Evolutionary conservation across 1,140 invertebrate genomes (phyloP), one percentile per base, ranked within the genome.

Genomic region (Amphibalanus amphitrite): DNA sequence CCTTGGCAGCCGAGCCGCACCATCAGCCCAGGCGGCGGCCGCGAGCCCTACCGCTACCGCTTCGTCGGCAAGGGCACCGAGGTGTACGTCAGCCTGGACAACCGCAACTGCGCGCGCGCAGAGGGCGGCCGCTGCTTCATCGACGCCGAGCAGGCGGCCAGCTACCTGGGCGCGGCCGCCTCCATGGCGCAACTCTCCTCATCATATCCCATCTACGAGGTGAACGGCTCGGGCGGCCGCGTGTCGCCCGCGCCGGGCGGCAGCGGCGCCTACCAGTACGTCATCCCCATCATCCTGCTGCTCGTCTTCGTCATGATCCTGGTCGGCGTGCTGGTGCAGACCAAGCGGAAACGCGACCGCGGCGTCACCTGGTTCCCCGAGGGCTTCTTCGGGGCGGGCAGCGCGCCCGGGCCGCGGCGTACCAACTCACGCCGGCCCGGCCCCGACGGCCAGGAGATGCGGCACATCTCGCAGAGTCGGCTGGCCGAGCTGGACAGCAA

Each of bases 321-420:
- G 0, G 84, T 88, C 17, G 80, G 89, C 23, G 81, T 90, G 0
- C 82, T 93, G 0, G 79, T 94, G 0, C 85, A 92, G 0, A 90
- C 88, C 0, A 74, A 67, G 29, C 82, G 91, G 1, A 95, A 95
- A 79, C 85, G 90, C 3, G 90, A 92, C 0, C 85, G 88, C n/a
- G 94, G 93, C 0, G 89, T 94, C 23, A 97, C 93, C 0, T 98
- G 95, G 95, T 97, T 97, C 83, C 95, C 95, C 0, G 94, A 97
- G 82, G 94, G 93, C 0, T 97, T 97, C 77, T 84, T 92, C 15
- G 80, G 88, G 0, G 78, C 76, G 23, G 76, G 74, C 69, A 72
- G 69, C 28, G 67, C 69, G 28, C 40, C 73, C 25, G 69, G 67
- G 26, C 28, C 26, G 71, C 28, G 33, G 26, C 23, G 23, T 23